Conservation (phyloP, 2,888 invertebrate genomes). For the Eupithecia dodoneata region DNA sequence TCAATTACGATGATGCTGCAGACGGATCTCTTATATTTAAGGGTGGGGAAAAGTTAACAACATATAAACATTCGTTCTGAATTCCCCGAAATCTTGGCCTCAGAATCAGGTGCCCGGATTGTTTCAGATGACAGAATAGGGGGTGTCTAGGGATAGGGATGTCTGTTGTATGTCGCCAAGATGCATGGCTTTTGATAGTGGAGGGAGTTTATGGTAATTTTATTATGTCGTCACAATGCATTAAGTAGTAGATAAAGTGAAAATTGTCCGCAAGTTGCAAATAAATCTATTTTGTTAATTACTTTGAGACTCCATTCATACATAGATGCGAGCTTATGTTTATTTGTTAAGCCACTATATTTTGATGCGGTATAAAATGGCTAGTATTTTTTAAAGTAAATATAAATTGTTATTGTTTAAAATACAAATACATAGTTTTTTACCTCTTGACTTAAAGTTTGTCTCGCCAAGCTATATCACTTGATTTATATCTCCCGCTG, state of each 20-base stretch:
- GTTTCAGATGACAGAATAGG: slow-evolving; percentile 34
- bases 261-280: slow-evolving; percentile 8
- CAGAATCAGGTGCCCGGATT: slow-evolving; percentile 20
- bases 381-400: neutral
- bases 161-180: slow-evolving; percentile 65
- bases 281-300: slow-evolving; percentile 20
- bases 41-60: neutral
- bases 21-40: neutral
- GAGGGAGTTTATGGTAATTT: slow-evolving; percentile 45
- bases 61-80: neutral
- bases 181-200: slow-evolving; percentile 69
- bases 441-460: slow-evolving; percentile 53
- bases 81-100: neutral
- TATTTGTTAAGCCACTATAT: neutral
- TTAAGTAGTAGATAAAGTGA: slow-evolving; percentile 21
- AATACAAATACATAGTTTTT: neutral
- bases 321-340: neutral
- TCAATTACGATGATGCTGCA: neutral
- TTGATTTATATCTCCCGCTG: slow-evolving; percentile 73
- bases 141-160: slow-evolving; percentile 37
- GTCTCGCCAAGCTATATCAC: slow-evolving; percentile 57
- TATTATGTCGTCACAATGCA: slow-evolving; percentile 42
- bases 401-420: neutral
- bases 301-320: neutral
- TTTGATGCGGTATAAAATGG: neutral